Evolutionary conservation across 1,140 invertebrate genomes (phyloP).

Genomic region (Pomacea maculata): DNA sequence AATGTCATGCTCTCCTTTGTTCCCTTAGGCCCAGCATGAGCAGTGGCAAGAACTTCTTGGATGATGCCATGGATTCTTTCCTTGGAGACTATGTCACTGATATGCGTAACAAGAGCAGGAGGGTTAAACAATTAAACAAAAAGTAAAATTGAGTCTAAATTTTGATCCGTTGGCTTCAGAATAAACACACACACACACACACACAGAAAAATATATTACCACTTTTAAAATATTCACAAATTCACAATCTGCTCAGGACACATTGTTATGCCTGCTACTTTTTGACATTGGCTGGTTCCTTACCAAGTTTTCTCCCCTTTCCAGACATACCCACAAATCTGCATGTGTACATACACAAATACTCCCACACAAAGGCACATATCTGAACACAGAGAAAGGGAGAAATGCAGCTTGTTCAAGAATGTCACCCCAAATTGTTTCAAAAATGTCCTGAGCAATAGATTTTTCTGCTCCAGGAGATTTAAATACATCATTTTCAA

Average conservation of each 20-base stretch:
- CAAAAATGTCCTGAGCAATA: too few species aligned
- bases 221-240: too few species aligned
- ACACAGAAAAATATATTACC: not conserved
- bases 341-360: not conserved
- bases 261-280: too few species aligned
- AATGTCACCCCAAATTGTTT: too few species aligned
- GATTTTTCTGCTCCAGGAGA: too few species aligned
- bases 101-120: not conserved
- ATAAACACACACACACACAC: not conserved
- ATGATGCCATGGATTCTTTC: constrained; percentile 47
- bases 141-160: too few species aligned
- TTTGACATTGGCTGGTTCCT: too few species aligned
- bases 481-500: too few species aligned
- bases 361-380: not conserved
- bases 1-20: not conserved
- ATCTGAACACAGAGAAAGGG: not conserved
- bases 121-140: not conserved
- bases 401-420: too few species aligned
- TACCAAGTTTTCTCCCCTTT: too few species aligned
- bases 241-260: too few species aligned
- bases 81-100: constrained; percentile 28
- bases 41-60: constrained; percentile 28
- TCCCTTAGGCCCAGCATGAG: not conserved
- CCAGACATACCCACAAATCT: not conserved
- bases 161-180: too few species aligned